These are phyloP conservation scores for Lophotriccus pileatus DNA, from an alignment of 2,797 vertebrate species.

Conservation along the genomic window DNA sequence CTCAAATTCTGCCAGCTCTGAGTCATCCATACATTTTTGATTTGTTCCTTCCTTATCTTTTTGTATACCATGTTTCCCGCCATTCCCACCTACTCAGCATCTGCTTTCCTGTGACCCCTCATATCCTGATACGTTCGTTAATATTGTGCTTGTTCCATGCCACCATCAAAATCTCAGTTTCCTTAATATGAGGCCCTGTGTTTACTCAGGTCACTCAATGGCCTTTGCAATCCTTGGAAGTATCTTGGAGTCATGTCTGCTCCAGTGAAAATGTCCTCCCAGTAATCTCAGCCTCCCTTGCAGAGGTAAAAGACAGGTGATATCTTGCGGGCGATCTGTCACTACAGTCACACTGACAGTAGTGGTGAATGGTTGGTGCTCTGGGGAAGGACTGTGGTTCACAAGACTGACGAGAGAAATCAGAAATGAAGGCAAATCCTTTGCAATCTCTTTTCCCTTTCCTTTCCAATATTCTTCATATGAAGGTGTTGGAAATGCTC, in stretches of 20 bases:
- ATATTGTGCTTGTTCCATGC: not conserved
- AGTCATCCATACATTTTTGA: not conserved
- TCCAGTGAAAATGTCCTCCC: not conserved
- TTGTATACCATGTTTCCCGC: not conserved
- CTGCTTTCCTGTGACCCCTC: not conserved
- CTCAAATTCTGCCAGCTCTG: not conserved
- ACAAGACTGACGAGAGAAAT: not conserved
- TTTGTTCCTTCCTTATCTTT: not conserved
- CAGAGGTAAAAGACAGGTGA: not conserved
- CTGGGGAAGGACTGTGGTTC: not conserved
- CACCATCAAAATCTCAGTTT: not conserved
- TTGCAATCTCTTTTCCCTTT: not conserved
- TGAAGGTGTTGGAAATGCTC: not conserved
- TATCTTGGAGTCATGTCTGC: not conserved
- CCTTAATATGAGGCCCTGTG: not conserved
- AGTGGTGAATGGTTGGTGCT: not conserved
- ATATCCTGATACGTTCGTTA: not conserved
- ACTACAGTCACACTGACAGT: not conserved
- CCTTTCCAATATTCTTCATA: not conserved
- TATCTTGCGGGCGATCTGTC: not conserved
- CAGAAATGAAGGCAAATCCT: not conserved
- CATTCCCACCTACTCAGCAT: not conserved
- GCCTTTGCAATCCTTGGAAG: not conserved
- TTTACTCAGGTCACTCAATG: not conserved
- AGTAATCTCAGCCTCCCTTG: not conserved